A percentile compares a stretch with the other conserved stretches of the same genome.
phyloP scores from a whole-genome alignment of 2,113 vertebrate genomes.

The Camelus bactrianus region DNA sequence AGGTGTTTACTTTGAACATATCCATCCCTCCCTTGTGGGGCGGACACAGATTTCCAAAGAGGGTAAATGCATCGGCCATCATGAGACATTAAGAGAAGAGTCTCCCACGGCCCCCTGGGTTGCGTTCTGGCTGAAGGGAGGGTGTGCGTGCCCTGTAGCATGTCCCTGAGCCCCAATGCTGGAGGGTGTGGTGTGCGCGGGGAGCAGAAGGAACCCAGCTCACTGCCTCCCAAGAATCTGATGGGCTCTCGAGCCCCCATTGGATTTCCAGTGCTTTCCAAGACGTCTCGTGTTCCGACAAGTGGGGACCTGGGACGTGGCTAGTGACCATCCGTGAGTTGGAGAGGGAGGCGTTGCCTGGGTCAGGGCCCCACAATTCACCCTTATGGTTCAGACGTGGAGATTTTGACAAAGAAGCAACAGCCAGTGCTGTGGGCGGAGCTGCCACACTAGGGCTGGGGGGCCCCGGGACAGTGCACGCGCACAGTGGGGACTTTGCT shows the following conservation, averaged over 20 bases:
- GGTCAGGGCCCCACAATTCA: background rate
- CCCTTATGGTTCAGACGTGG: background rate
- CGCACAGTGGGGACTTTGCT: too few species aligned
- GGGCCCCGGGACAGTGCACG: background rate
- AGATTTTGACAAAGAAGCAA: background rate
- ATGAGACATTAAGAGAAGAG: background rate
- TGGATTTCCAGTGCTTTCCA: background rate
- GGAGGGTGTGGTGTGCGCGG: background rate
- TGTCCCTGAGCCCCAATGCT: background rate
- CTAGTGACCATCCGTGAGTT: background rate
- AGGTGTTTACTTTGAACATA: background rate
- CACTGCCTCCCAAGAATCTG: background rate
- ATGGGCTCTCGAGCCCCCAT: background rate
- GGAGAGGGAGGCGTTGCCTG: background rate
- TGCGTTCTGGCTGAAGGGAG: background rate
- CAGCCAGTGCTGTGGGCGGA: background rate
- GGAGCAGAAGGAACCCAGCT: background rate
- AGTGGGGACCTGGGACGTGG: background rate
- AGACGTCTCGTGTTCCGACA: background rate
- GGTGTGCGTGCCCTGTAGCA: background rate
- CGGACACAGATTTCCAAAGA: background rate
- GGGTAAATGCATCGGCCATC: background rate
- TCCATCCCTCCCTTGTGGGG: background rate
- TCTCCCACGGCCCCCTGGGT: background rate
- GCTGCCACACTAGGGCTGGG: background rate